Conservation (phyloP, 2,888 invertebrate species). For the Crioceris asparagi region DNA sequence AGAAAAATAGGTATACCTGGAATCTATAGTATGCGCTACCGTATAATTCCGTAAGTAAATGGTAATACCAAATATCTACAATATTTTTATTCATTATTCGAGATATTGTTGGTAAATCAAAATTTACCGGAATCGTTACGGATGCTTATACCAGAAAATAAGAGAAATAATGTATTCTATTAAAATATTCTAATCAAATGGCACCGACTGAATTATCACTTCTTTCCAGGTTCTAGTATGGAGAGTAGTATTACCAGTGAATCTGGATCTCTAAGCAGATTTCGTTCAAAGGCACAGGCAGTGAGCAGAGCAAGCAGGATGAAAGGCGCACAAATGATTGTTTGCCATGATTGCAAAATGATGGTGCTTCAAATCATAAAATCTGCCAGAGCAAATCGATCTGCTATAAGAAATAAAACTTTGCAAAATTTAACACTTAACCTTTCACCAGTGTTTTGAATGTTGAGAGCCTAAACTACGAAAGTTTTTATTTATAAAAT, state of each 20-base stretch:
- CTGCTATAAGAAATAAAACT: constrained; percentile 73
- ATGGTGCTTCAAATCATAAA: constrained; percentile 91
- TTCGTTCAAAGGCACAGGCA: constrained; percentile 26
- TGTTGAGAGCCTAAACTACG: neutral
- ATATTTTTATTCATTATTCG: no score
- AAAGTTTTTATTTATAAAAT: neutral
- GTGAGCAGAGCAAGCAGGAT: constrained; percentile 37
- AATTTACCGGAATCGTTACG: no score
- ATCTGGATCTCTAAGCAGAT: constrained; percentile 21
- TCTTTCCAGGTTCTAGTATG: neutral
- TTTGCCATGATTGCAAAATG: constrained; percentile 89
- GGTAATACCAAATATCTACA: no score
- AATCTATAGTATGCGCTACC: no score
- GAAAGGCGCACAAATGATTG: constrained; percentile 57
- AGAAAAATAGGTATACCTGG: no score
- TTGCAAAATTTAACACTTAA: constrained; percentile 72
- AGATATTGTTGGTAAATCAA: no score
- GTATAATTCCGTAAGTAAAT: no score
- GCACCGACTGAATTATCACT: no score
- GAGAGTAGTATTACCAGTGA: constrained; percentile 6
- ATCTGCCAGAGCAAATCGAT: constrained; percentile 71
- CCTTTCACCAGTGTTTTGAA: constrained; percentile 67
- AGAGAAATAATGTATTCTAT: no score
- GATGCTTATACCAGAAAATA: no score
- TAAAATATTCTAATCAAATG: no score